Evolutionary conservation across 2,113 vertebrate species (phyloP).

Genomic region (Damaliscus lunatus): DNA sequence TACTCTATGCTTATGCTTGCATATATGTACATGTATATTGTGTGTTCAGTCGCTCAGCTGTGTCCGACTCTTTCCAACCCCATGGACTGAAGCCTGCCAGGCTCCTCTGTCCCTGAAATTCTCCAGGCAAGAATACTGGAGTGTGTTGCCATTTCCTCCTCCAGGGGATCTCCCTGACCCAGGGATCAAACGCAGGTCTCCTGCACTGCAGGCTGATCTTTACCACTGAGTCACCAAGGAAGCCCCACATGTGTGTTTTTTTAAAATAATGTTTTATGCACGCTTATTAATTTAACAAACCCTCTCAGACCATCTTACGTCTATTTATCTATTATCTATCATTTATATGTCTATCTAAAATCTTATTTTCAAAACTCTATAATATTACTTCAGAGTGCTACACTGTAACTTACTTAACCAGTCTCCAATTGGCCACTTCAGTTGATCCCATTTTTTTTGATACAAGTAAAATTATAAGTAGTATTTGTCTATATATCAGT

Average conservation of each 20-base stretch:
- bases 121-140: not conserved
- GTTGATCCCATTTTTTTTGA: not conserved
- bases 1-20: not conserved
- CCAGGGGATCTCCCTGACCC: not conserved
- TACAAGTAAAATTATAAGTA: not conserved
- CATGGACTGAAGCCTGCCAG: not conserved
- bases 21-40: too few species aligned
- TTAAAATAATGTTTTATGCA: not conserved
- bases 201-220: not conserved
- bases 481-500: not conserved
- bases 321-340: not conserved
- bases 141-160: not conserved
- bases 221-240: not conserved
- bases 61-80: not conserved
- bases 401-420: not conserved
- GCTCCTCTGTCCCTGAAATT: not conserved
- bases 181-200: not conserved
- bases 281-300: not conserved
- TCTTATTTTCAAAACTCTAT: not conserved
- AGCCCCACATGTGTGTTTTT: not conserved
- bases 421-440: not conserved
- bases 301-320: not conserved
- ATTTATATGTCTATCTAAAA: not conserved
- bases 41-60: not conserved
- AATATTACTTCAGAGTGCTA: not conserved